Base-by-base conservation (phyloP, 2,797 vertebrate species). In the Ibycter americanus region DNA sequence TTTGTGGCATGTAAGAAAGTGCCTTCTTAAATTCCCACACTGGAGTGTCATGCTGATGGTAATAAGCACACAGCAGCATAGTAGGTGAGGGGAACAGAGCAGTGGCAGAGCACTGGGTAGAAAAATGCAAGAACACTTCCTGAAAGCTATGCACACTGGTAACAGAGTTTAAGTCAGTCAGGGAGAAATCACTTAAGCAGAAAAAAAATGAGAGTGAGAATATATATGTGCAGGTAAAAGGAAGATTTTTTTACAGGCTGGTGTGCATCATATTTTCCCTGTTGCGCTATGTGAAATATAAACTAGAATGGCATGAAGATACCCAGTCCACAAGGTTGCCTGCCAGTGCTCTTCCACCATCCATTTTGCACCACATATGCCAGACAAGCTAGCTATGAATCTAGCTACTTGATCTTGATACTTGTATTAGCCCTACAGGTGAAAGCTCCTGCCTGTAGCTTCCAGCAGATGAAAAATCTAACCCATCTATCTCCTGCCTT, bases 401-500 rank as follows among this genome's bases (percentile, higher is more conserved):
- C 47, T 54, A 52, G 34, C 32, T 66, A 34, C 72, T 94, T 89
- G 32, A 91, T 93, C 92, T 68, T 61, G 32, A 70, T 44, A 68
- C 21, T 83, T 72, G 8, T 22, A 68, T 74, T 82, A 91, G 71
- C 71, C 90, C 90, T 93, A 62, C 52, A 63, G 86, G 87, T 80
- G 56, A 92, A 87, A 95, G 80, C 34, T 85, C 52, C 52, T 83
- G 87, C 67, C 81, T 83, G 67, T 46, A 95, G 67, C 81, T 93
- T 83, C 74, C 55, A 93, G 74, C 29, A 88, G 77, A 78, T 68
- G 63, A 92, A 85, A 93, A 94, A 92, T 68, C 83, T 56, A 90
- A 87, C 32, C 61, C 52, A 63, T 77, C 83, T 72, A 44, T 65
- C 72, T 89, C 68, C 49, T 40, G 93, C 56, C 78, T 87, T 89